Conservation (phyloP, 2,888 invertebrate species). For the Sarcophaga variegata region DNA sequence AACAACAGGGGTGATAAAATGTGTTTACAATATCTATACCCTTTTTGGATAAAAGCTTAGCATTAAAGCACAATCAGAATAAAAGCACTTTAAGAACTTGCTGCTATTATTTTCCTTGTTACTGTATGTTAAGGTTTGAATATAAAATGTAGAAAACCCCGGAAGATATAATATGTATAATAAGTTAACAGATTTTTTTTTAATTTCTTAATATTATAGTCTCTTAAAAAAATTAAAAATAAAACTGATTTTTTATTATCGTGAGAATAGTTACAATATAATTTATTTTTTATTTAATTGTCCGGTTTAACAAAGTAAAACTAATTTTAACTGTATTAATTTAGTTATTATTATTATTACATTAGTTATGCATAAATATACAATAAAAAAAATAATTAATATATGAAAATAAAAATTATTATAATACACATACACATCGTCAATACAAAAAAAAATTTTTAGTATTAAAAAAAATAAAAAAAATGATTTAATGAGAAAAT, state of each 20-base stretch:
- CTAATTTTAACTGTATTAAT: slow-evolving; percentile 51
- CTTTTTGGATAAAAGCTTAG: no score
- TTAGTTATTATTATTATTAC: slow-evolving; percentile 30
- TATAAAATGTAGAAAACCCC: no score
- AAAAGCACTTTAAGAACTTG: no score
- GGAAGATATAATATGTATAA: no score
- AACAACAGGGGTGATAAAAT: no score
- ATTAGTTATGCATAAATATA: slow-evolving; percentile 42
- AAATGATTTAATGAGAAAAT: not conserved
- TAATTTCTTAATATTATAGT: no score
- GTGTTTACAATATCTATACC: no score
- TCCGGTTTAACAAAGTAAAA: slow-evolving; percentile 28
- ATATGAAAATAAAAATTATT: slow-evolving; percentile 26
- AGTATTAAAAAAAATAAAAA: not conserved
- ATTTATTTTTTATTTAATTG: slow-evolving; percentile 29
- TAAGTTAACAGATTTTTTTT: no score
- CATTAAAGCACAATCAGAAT: no score
- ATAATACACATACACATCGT: not conserved
- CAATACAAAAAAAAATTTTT: slow-evolving; percentile 9
- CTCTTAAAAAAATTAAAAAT: no score
- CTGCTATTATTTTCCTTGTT: no score
- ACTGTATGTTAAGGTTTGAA: no score
- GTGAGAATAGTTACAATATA: slow-evolving; percentile 20
- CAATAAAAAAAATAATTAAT: slow-evolving; percentile 21
- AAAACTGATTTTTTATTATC: slow-evolving; percentile 17